Percentiles rank a stretch among this genome's conserved stretches.
phyloP scores from a whole-genome alignment of 2,797 vertebrate genomes.

The Simalia tracyae region DNA sequence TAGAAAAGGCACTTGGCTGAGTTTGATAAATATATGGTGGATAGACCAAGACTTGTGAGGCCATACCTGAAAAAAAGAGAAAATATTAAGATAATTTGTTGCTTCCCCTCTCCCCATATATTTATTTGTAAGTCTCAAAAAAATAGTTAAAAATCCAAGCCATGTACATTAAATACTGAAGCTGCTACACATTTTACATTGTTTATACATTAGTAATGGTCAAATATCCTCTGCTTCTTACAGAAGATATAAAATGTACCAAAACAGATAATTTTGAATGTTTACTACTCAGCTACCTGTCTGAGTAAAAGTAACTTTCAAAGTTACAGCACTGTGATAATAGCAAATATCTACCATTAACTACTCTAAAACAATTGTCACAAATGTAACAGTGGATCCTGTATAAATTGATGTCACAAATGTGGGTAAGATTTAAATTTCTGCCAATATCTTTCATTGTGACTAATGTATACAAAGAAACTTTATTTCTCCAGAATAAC shows the following conservation, averaged over 20 bases:
- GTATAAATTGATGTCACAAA: background rate
- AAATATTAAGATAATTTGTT: conserved; percentile 6
- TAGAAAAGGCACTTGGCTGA: conserved; percentile 99
- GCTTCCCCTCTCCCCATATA: background rate
- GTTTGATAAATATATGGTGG: conserved; percentile 99
- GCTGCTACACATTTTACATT: background rate
- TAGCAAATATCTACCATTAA: background rate
- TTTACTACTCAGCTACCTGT: background rate
- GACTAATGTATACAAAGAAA: background rate
- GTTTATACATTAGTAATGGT: background rate
- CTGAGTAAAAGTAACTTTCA: background rate
- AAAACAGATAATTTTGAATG: background rate
- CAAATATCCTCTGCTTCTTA: background rate
- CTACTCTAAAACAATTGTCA: background rate
- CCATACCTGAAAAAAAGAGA: conserved; percentile 86
- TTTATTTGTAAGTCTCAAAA: background rate
- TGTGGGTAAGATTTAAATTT: background rate
- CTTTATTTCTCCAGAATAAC: background rate
- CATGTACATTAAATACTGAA: background rate
- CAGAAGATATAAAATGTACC: background rate
- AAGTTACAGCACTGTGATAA: background rate
- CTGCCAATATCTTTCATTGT: background rate
- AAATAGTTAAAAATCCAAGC: background rate
- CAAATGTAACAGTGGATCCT: background rate
- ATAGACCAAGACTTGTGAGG: conserved; percentile 99